Percentiles rank a stretch among this genome's conserved stretches.
Evolutionary conservation across 1,140 invertebrate genomes (phyloP).

Genomic region (Ditylenchus dipsaci): DNA sequence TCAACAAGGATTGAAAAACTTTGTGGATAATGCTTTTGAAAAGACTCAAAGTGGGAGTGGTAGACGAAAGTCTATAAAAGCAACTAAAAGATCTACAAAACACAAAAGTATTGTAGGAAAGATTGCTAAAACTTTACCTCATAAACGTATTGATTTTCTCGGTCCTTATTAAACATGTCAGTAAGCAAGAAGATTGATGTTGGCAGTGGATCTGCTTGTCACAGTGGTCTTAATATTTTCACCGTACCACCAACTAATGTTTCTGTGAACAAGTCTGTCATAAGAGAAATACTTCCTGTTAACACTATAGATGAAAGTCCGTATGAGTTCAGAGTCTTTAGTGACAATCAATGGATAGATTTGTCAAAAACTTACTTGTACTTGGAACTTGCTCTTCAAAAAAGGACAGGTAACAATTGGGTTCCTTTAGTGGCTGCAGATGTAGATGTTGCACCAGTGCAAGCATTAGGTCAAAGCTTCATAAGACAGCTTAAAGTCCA

Average conservation of each 20-base stretch:
- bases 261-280: not conserved
- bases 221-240: slow-evolving; percentile 1
- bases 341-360: slow-evolving; percentile 17
- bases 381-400: slow-evolving; percentile 8
- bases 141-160: slow-evolving; percentile 5
- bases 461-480: slow-evolving; percentile 6
- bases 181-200: slow-evolving; percentile 14
- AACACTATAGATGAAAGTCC: slow-evolving; percentile 3
- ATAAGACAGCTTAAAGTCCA: slow-evolving; percentile 12
- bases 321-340: slow-evolving; percentile 17
- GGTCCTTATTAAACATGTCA: slow-evolving; percentile 21
- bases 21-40: not conserved
- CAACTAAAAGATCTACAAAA: not conserved
- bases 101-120: not conserved
- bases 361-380: slow-evolving; percentile 15
- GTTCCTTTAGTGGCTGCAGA: slow-evolving; percentile 12
- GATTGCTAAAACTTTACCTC: not conserved
- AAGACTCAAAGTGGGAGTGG: not conserved
- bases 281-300: slow-evolving; percentile 11
- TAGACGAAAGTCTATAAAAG: not conserved
- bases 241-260: slow-evolving; percentile 15
- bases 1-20: not conserved
- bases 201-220: slow-evolving; percentile 8
- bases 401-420: not conserved
- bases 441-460: slow-evolving; percentile 8